Percentiles rank a stretch among this genome's conserved stretches.
Evolutionary conservation across 2,113 vertebrate species (phyloP).

Genomic region (Elephas maximus): DNA sequence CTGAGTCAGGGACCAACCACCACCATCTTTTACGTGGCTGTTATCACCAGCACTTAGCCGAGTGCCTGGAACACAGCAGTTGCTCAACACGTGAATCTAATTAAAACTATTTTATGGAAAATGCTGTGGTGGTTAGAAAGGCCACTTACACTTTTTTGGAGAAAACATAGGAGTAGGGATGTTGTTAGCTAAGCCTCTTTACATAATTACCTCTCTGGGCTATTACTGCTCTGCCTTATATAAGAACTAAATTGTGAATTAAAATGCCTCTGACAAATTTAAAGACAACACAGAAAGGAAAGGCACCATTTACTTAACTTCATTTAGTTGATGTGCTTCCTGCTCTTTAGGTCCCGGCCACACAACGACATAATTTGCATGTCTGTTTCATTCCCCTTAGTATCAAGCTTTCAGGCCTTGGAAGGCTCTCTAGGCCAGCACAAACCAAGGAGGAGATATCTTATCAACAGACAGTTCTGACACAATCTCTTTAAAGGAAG

Average conservation of each 20-base stretch:
- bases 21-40: neutral
- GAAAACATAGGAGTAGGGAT: neutral
- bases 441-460: neutral
- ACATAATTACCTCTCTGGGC: neutral
- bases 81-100: neutral
- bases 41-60: neutral
- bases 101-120: neutral
- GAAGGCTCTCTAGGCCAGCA: neutral
- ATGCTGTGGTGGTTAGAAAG: neutral
- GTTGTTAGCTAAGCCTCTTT: neutral
- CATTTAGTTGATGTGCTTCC: conserved; percentile 60
- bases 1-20: neutral
- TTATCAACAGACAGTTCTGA: neutral
- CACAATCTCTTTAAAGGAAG: conserved; percentile 3
- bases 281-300: conserved; percentile 61
- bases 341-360: neutral
- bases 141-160: neutral
- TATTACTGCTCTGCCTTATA: neutral
- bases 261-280: conserved; percentile 64
- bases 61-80: neutral
- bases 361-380: neutral
- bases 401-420: neutral
- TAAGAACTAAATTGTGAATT: conserved; percentile 66
- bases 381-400: neutral
- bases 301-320: conserved; percentile 53